Evolutionary conservation across 2,113 vertebrate genomes (phyloP).

Genomic region (Opisthocomus hoazin): DNA sequence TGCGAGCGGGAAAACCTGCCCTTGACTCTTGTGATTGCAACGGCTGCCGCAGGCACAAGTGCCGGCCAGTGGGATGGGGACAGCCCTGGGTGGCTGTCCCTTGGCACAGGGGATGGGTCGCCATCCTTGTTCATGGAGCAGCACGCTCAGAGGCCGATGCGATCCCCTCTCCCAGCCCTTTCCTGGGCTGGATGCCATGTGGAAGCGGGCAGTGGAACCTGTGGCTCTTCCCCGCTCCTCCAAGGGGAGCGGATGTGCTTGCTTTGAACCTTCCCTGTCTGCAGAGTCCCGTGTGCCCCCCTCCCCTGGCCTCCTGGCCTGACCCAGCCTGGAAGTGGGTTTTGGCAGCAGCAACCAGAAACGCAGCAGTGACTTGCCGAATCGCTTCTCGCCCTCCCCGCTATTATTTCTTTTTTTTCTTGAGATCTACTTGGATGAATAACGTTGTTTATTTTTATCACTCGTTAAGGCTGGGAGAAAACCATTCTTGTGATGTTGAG

Average conservation of each 20-base stretch:
- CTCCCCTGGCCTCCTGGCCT: background rate
- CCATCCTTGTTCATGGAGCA: background rate
- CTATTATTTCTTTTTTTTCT: background rate
- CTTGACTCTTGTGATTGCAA: background rate
- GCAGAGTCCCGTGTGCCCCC: background rate
- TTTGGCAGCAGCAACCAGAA: background rate
- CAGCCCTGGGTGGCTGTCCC: background rate
- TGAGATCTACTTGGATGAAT: background rate
- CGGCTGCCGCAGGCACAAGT: accelerated
- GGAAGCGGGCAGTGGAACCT: background rate
- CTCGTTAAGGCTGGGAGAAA: background rate
- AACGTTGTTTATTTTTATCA: background rate
- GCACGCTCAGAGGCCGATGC: accelerated
- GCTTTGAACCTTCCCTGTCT: background rate
- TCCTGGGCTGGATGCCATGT: accelerated
- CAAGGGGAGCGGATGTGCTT: accelerated
- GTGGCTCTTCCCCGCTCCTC: background rate
- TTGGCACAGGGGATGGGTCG: background rate
- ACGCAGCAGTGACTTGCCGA: background rate
- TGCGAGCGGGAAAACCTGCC: background rate
- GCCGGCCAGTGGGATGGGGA: accelerated
- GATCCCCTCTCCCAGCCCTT: background rate
- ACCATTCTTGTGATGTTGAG: background rate
- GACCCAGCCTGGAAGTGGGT: background rate
- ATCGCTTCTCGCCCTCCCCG: background rate